These are phyloP conservation scores for Coelinius sp. DNA, from an alignment of 2,888 invertebrate species.

Conservation along the genomic window DNA sequence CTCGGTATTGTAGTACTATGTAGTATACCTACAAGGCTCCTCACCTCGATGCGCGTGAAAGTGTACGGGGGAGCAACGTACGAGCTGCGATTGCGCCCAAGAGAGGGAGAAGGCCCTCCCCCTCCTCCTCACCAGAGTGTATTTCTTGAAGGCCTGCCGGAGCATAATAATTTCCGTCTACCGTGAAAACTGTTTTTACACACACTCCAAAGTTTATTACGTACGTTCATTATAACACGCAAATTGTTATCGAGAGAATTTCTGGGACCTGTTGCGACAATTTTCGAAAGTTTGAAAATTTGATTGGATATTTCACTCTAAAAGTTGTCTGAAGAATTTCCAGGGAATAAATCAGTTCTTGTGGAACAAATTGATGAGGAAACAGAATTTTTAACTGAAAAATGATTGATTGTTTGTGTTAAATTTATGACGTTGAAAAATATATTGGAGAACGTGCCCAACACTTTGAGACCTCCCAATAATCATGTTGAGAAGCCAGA, in stretches of 20 bases:
- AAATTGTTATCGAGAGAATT: slow-evolving; percentile 3
- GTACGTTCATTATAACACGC: slow-evolving; percentile 13
- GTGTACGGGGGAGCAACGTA: slow-evolving; percentile 35
- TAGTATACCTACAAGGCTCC: slow-evolving; percentile 36
- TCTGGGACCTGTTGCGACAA: slow-evolving; percentile 3
- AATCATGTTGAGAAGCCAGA: slow-evolving; percentile 44
- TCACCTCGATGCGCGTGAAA: slow-evolving; percentile 22
- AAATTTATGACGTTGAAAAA: not conserved
- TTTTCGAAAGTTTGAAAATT: not conserved
- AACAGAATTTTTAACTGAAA: not conserved
- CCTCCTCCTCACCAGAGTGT: not conserved
- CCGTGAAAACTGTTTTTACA: slow-evolving; percentile 9
- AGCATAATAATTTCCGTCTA: slow-evolving; percentile 24
- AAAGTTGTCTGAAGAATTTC: not conserved
- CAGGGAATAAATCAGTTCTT: not conserved
- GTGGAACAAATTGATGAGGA: not conserved
- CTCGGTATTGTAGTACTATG: slow-evolving; percentile 28
- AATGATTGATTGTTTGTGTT: not conserved
- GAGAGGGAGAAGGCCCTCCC: not conserved
- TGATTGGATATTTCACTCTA: not conserved
- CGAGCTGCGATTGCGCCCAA: slow-evolving; percentile 23
- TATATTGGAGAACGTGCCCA: slow-evolving; percentile 1
- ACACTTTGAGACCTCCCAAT: not conserved
- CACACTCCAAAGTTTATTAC: not conserved
- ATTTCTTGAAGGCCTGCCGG: slow-evolving; percentile 9